phyloP scores from a whole-genome alignment of 2,888 invertebrate species.

The Incurvaria masculella region DNA sequence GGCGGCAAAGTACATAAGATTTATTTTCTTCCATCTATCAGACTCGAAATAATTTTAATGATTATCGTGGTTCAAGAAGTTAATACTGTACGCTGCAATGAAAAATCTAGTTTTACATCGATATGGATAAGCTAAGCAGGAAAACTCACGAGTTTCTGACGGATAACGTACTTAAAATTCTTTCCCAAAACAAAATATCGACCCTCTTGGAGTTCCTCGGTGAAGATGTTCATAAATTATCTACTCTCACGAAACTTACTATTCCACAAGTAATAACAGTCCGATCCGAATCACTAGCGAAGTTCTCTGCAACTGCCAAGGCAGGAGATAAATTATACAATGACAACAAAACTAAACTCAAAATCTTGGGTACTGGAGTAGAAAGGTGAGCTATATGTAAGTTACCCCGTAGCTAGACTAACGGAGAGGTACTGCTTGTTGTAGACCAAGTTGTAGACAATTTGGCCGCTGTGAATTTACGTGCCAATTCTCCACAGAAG shows the following conservation, averaged over 20 bases:
- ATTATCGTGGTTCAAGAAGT: too few species aligned
- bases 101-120: too few species aligned
- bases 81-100: too few species aligned
- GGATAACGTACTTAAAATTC: conserved; percentile 34
- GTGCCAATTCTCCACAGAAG: too few species aligned
- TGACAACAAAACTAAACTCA: conserved; percentile 27
- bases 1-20: too few species aligned
- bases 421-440: too few species aligned
- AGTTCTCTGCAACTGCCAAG: conserved; percentile 42
- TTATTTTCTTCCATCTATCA: too few species aligned
- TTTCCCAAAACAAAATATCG: conserved; percentile 51
- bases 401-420: too few species aligned
- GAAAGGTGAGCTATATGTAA: conserved; percentile 33
- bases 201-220: conserved; percentile 57
- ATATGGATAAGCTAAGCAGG: background rate
- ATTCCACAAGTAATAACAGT: conserved; percentile 41
- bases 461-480: too few species aligned
- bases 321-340: conserved; percentile 28
- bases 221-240: conserved; percentile 53
- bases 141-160: conserved; percentile 24
- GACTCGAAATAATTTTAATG: too few species aligned
- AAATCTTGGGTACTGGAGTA: conserved; percentile 43
- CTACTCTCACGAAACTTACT: conserved; percentile 40
- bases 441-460: too few species aligned
- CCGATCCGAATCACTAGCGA: conserved; percentile 43